Evolutionary conservation across 2,888 invertebrate species (phyloP).

Genomic region (Ophion obscuratus): DNA sequence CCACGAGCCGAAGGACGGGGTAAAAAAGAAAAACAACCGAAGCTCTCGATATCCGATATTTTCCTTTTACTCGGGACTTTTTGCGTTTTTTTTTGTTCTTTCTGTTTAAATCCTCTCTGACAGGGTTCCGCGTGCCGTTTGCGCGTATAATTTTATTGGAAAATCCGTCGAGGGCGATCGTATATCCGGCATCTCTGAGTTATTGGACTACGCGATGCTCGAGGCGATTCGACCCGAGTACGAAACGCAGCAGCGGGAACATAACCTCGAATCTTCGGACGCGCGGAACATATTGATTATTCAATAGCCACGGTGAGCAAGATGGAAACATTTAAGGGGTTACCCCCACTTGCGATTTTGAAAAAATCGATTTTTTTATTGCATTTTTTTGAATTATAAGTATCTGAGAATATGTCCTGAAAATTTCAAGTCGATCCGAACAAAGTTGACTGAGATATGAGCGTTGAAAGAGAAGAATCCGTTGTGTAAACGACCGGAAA

Average conservation of each 20-base stretch:
- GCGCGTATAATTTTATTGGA: constrained; percentile 38
- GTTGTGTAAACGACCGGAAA: too few species aligned
- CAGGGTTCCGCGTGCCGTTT: not conserved
- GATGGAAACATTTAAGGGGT: not conserved
- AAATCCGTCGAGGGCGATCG: constrained; percentile 27
- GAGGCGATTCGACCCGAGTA: constrained; percentile 39
- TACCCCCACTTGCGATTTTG: too few species aligned
- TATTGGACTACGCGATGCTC: constrained; percentile 49
- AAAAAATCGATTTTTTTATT: too few species aligned
- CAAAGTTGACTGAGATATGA: too few species aligned
- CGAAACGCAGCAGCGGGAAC: not conserved
- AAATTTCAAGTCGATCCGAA: too few species aligned
- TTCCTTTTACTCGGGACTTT: constrained; percentile 12
- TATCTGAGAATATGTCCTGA: too few species aligned
- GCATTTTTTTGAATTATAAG: too few species aligned
- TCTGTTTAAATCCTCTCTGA: constrained; percentile 70
- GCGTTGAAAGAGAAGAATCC: too few species aligned
- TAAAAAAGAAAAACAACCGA: constrained; percentile 36
- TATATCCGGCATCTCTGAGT: constrained; percentile 65
- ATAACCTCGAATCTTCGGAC: constrained; percentile 26
- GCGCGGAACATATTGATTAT: not conserved
- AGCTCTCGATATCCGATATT: constrained; percentile 50
- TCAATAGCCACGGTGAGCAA: not conserved
- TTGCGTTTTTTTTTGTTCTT: constrained; percentile 22
- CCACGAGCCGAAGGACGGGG: constrained; percentile 67